Percentiles rank a stretch among this genome's conserved stretches.
Evolutionary conservation across 2,797 vertebrate species (phyloP).

Genomic region (Rhynchotus rufescens): DNA sequence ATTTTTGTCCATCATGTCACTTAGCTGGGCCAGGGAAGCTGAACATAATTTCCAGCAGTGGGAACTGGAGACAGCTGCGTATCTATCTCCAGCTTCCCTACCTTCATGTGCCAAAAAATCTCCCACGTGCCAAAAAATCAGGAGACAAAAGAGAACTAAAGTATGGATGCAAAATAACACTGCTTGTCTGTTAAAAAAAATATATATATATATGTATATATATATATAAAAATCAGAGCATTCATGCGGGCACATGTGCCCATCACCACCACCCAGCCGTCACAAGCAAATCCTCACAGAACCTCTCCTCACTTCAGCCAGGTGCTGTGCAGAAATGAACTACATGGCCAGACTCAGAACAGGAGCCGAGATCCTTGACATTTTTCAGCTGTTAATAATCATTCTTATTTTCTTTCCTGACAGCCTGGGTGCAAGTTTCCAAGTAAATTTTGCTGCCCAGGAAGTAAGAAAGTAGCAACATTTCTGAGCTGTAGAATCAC

Average conservation of each 20-base stretch:
- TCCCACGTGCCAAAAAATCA: neutral
- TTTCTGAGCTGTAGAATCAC: neutral
- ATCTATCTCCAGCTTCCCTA: neutral
- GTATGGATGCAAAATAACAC: neutral
- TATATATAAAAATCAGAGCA: neutral
- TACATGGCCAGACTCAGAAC: neutral
- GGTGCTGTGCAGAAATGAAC: neutral
- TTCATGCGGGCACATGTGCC: neutral
- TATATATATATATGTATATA: neutral
- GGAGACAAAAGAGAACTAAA: neutral
- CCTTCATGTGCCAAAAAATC: neutral
- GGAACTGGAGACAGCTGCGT: neutral
- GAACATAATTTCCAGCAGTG: neutral
- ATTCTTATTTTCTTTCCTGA: neutral
- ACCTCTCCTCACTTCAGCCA: neutral
- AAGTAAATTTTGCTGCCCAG: neutral
- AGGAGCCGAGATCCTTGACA: neutral
- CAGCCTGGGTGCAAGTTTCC: neutral
- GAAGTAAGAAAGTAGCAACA: neutral
- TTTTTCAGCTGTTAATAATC: neutral
- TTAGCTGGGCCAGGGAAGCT: neutral
- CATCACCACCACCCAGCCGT: fast-evolving
- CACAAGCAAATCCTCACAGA: neutral
- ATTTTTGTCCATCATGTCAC: neutral
- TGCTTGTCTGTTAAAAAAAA: neutral